These are phyloP conservation scores for Rhinella marina DNA, from an alignment of 2,797 vertebrate genomes.

Conservation along the genomic window DNA sequence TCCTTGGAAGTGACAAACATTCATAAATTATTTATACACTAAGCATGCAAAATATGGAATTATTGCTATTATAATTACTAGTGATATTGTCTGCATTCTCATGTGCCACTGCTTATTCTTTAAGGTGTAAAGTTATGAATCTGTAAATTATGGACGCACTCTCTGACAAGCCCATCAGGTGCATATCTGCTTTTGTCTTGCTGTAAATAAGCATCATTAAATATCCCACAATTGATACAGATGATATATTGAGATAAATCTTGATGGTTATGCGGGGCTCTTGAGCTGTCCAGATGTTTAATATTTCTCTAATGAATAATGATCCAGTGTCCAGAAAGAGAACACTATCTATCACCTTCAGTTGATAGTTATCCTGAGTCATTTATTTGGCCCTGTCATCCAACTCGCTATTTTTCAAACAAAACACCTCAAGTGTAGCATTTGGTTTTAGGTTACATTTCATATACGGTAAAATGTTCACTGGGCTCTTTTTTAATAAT, in stretches of 20 bases:
- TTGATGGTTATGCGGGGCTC: slow-evolving; percentile 64
- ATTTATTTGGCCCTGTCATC: slow-evolving; percentile 74
- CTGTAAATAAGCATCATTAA: slow-evolving; percentile 24
- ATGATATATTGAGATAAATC: slow-evolving; percentile 34
- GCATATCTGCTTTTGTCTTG: background rate
- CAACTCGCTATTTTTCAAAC: slow-evolving; percentile 70
- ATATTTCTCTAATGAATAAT: slow-evolving; percentile 72
- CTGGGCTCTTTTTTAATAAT: slow-evolving; percentile 53
- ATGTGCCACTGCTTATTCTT: too few species aligned
- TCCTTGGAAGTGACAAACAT: background rate
- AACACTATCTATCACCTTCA: slow-evolving; percentile 74
- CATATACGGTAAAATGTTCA: slow-evolving; percentile 51
- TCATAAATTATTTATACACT: background rate
- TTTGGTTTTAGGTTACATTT: slow-evolving; percentile 64
- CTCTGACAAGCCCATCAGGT: background rate
- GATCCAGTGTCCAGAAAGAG: slow-evolving; percentile 69
- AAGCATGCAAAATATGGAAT: background rate
- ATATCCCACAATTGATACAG: slow-evolving; percentile 9
- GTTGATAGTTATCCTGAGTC: slow-evolving; percentile 73
- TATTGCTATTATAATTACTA: background rate
- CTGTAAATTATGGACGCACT: background rate
- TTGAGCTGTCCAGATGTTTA: slow-evolving; percentile 67
- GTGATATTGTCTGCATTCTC: too few species aligned
- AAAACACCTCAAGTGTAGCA: slow-evolving; percentile 67
- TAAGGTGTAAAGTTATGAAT: background rate